Base-by-base conservation (phyloP, 2,113 vertebrate genomes). In the Solea senegalensis region DNA sequence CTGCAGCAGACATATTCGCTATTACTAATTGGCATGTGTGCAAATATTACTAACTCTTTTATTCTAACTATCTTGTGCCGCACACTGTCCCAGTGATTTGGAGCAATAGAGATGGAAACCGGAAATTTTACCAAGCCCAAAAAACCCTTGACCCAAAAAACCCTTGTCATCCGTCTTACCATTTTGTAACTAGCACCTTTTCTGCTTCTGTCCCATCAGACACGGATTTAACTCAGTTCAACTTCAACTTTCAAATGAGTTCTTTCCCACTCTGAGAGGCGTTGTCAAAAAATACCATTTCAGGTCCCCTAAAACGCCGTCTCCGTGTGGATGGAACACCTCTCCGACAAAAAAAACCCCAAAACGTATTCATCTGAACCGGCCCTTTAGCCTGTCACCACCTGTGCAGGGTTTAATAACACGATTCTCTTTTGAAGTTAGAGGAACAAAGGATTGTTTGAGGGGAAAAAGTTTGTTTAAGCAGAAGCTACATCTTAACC, bases 81-180 rank as follows among this genome's bases (percentile, higher is more conserved):
- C 7, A 27, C 55, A n/a, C 69, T 69, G 79, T 88, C 80, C 81
- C 50, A 15, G 85, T 94, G 93, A 94, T 92, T 95, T 94, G 93
- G 90, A 93, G 91, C 92, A 93, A 93, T 92, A 92, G 92, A 86
- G 92, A 94, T 86, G 91, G 94, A 92, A 94, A 92, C 88, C 91
- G 93, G 95, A 93, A 94, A 93, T 95, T 94, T 92, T 90, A 90
- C 92, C 90, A 91, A 92, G 90, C 89, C 75, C 87, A 90, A 93
- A 94, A 93, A 94, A 93, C 93, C 94, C 94, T 84, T 74, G 84
- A 82, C 74, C 81, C n/a, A n/a, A n/a, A n/a, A n/a, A n/a, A n/a
- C n/a, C n/a, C n/a, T 21, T 57, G 41, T 78, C 53, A 58, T 61
- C 86, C 87, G 87, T 80, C 66, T 68, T 82, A 87, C 88, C 66